Conservation (phyloP, 2,797 vertebrate species). For the Ctenochaetus hawaiiensis region DNA sequence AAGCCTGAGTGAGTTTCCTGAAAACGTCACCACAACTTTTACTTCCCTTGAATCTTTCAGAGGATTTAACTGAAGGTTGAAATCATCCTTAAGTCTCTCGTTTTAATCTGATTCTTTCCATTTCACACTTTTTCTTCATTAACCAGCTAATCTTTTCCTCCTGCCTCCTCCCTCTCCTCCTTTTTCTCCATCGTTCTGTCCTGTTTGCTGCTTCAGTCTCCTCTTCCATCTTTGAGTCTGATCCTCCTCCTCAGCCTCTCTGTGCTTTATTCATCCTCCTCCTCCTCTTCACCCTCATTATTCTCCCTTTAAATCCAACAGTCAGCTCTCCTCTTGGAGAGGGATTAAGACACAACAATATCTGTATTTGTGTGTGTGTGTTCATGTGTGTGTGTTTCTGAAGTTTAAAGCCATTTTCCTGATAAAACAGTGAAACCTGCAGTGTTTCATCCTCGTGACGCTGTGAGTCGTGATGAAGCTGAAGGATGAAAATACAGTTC, state of each 20-base stretch:
- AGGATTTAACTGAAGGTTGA: neutral
- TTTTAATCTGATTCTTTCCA: conserved; percentile 19
- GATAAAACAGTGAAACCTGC: conserved; percentile 48
- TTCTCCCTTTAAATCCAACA: conserved; percentile 39
- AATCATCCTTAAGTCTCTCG: neutral
- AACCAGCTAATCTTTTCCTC: neutral
- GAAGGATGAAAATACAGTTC: neutral
- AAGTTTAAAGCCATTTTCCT: conserved; percentile 29
- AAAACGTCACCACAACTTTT: neutral
- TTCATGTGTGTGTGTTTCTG: neutral
- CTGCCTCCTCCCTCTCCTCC: too few species aligned
- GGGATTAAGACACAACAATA: conserved; percentile 34
- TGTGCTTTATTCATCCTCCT: neutral
- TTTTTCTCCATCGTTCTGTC: neutral
- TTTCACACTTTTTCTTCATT: neutral
- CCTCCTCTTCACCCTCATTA: conserved; percentile 34
- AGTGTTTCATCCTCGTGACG: conserved; percentile 23
- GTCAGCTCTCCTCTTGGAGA: conserved; percentile 7
- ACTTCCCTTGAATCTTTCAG: neutral
- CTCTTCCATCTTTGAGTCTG: neutral
- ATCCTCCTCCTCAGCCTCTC: neutral
- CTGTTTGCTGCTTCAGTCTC: neutral
- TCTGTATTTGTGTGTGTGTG: neutral
- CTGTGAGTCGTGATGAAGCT: neutral
- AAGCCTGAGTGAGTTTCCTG: too few species aligned